These are phyloP conservation scores for Ctenodactylus gundi DNA, from an alignment of 2,113 vertebrate genomes.

Conservation along the genomic window DNA sequence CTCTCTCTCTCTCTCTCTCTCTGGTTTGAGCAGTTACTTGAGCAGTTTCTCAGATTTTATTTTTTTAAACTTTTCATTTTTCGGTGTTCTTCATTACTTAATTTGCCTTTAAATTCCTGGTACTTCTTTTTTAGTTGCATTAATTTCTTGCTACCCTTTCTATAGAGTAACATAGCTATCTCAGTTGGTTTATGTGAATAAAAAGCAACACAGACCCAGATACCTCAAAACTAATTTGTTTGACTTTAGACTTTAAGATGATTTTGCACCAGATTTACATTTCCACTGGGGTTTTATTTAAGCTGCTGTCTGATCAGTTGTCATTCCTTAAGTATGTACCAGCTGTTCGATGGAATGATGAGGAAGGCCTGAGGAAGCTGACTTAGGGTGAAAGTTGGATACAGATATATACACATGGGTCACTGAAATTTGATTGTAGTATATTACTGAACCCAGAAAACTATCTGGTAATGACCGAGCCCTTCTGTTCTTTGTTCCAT, in stretches of 20 bases:
- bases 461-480: not conserved
- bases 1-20: not conserved
- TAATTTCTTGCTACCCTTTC: not conserved
- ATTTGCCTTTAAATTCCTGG: not conserved
- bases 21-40: slow-evolving; percentile 3
- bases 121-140: not conserved
- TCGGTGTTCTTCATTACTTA: not conserved
- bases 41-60: not conserved
- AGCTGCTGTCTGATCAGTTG: slow-evolving; percentile 41
- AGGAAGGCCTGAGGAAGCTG: not conserved
- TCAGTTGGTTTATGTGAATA: not conserved
- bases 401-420: not conserved
- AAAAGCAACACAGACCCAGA: slow-evolving; percentile 36
- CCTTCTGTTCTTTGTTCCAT: not conserved
- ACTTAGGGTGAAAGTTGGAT: not conserved
- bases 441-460: slow-evolving; percentile 43
- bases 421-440: slow-evolving; percentile 10
- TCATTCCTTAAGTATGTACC: slow-evolving; percentile 43
- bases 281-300: slow-evolving; percentile 44
- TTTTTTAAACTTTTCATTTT: slow-evolving; percentile 32
- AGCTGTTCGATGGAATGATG: slow-evolving; percentile 50
- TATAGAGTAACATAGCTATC: not conserved
- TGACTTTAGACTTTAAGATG: slow-evolving; percentile 39
- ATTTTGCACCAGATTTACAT: slow-evolving; percentile 48
- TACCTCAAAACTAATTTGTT: slow-evolving; percentile 50